These are phyloP conservation scores for Nyctalus aviator DNA, from an alignment of 2,797 vertebrate species.

Conservation along the genomic window DNA sequence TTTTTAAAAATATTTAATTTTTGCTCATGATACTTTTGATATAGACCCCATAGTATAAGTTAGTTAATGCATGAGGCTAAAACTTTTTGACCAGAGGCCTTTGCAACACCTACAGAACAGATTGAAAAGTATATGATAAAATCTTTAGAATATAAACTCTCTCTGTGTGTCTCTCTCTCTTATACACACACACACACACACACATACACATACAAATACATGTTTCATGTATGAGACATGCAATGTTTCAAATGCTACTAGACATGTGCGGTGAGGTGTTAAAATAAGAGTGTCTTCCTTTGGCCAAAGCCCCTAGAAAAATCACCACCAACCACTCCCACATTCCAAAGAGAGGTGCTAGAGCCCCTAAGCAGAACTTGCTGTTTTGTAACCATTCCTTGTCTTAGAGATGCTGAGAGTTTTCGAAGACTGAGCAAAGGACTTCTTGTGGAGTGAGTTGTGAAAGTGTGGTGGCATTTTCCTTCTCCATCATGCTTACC, in stretches of 20 bases:
- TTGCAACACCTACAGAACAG: slow-evolving; percentile 51
- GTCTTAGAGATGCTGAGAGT: background rate
- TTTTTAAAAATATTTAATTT: slow-evolving; percentile 18
- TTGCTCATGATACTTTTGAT: slow-evolving; percentile 15
- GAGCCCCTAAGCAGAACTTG: background rate
- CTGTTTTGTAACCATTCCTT: background rate
- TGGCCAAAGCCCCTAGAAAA: background rate
- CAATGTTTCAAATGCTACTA: slow-evolving; percentile 14
- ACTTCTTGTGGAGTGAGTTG: background rate
- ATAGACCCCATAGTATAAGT: background rate
- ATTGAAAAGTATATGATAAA: slow-evolving; percentile 53
- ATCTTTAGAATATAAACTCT: slow-evolving; percentile 53
- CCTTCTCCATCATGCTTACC: background rate
- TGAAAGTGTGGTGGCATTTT: background rate
- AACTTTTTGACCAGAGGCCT: slow-evolving; percentile 9
- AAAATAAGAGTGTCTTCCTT: slow-evolving; percentile 38
- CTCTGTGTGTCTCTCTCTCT: too few species aligned
- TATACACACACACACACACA: too few species aligned
- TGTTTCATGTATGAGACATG: slow-evolving; percentile 3
- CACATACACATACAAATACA: background rate
- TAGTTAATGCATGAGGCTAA: slow-evolving; percentile 45
- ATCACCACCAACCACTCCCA: background rate
- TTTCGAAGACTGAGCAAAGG: background rate
- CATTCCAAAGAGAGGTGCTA: slow-evolving; percentile 27
- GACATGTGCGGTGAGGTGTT: background rate